phyloP scores from a whole-genome alignment of 1,140 invertebrate species.

The Hycleus cichorii region DNA sequence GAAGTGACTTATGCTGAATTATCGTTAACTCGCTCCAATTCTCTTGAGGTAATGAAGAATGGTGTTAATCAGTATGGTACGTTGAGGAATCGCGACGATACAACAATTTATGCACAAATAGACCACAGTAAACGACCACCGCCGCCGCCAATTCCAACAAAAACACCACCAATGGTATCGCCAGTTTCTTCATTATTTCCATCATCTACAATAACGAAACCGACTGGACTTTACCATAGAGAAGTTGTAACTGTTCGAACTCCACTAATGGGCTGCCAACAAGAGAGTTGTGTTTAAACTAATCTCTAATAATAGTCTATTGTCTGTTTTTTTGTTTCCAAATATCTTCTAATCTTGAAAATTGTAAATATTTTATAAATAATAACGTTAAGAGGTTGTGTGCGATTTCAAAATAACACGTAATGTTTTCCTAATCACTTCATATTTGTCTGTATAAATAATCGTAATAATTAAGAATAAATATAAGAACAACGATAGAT shows the following conservation, averaged over 20 bases:
- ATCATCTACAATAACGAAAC: conserved; percentile 15
- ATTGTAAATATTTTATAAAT: no score
- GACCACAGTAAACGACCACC: conserved; percentile 49
- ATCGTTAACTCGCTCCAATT: conserved; percentile 49
- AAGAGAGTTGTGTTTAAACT: conserved; percentile 76
- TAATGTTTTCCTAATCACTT: conserved; percentile 11
- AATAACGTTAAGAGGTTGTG: no score
- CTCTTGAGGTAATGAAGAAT: conserved; percentile 46
- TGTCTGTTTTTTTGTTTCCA: no score
- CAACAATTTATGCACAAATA: conserved; percentile 64
- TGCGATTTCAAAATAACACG: not conserved
- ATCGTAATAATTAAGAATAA: conserved; percentile 2
- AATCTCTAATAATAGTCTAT: not conserved
- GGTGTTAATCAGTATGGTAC: conserved; percentile 29
- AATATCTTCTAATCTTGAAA: no score
- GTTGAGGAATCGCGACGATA: conserved; percentile 42
- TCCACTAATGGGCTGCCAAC: conserved; percentile 69
- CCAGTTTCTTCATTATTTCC: conserved; percentile 35
- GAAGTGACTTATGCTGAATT: conserved; percentile 68
- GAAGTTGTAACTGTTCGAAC: conserved; percentile 78
- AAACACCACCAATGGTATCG: conserved; percentile 36
- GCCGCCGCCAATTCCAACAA: conserved; percentile 27
- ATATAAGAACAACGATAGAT: not conserved
- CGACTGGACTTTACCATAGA: conserved; percentile 41
- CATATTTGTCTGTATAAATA: conserved; percentile 10